A percentile compares a stretch with the other conserved stretches of the same genome.
Evolutionary conservation across 2,113 vertebrate species (phyloP).

Genomic region (Scytalopus superciliaris): DNA sequence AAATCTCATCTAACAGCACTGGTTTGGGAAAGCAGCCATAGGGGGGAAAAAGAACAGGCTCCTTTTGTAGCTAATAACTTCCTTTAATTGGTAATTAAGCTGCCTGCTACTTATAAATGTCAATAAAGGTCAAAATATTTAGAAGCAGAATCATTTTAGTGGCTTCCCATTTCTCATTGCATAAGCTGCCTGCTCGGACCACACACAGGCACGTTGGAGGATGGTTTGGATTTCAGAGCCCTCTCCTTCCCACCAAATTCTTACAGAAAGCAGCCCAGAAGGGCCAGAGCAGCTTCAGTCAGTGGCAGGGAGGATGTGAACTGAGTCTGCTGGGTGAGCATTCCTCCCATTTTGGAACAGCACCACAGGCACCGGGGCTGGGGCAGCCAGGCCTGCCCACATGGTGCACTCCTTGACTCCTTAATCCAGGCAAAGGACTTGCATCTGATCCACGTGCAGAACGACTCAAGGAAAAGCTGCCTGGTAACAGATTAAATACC

Average conservation of each 20-base stretch:
- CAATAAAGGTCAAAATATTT: constrained; percentile 73
- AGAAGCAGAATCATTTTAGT: constrained; percentile 65
- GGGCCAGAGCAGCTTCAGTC: constrained; percentile 52
- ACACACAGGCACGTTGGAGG: constrained; percentile 54
- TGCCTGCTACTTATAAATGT: constrained; percentile 70
- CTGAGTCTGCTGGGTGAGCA: constrained; percentile 36
- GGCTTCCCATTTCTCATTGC: constrained; percentile 64
- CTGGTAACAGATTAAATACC: neutral
- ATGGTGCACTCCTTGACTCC: constrained; percentile 14
- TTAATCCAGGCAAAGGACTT: neutral
- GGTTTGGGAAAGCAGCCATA: constrained; percentile 58
- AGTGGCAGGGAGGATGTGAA: constrained; percentile 55
- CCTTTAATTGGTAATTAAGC: constrained; percentile 70
- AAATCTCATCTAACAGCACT: constrained; percentile 11
- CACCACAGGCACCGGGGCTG: constrained; percentile 35
- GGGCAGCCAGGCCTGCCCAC: neutral
- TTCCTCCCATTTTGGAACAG: constrained; percentile 46
- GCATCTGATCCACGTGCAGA: neutral
- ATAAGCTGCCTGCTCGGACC: constrained; percentile 49
- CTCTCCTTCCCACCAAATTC: constrained; percentile 38
- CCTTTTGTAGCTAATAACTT: constrained; percentile 68
- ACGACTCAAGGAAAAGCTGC: neutral
- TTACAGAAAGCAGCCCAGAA: constrained; percentile 30
- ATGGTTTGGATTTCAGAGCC: constrained; percentile 57
- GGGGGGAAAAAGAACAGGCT: constrained; percentile 49